Conservation (phyloP, 2,797 vertebrate species). For the Nyctibius grandis region DNA sequence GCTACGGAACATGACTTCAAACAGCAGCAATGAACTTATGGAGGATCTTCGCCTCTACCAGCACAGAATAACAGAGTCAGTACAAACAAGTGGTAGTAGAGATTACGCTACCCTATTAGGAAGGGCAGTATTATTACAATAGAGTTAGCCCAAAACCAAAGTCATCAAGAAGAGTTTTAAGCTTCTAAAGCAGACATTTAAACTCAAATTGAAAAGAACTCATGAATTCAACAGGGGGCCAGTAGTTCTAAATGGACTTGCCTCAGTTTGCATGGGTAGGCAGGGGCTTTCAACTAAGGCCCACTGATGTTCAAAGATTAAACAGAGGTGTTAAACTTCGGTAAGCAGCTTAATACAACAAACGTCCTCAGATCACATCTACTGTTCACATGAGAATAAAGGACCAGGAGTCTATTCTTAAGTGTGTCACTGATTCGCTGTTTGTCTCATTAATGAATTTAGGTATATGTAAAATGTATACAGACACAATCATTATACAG, state of each 20-base stretch:
- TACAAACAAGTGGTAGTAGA: not conserved
- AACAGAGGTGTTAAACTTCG: not conserved
- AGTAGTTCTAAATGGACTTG: not conserved
- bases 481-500: not conserved
- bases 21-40: not conserved
- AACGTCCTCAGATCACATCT: not conserved
- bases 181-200: not conserved
- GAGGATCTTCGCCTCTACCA: not conserved
- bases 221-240: not conserved
- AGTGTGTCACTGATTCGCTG: not conserved
- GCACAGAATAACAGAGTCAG: not conserved
- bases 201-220: not conserved
- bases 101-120: not conserved
- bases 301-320: not conserved
- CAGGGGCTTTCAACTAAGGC: not conserved
- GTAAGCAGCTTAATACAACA: not conserved
- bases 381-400: not conserved
- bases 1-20: not conserved
- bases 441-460: not conserved
- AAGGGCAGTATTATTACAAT: not conserved
- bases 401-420: not conserved
- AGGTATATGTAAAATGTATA: not conserved
- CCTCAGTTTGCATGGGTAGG: not conserved
- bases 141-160: not conserved
- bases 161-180: not conserved